Conservation (phyloP, 1,140 invertebrate genomes). For the Physella acuta region DNA sequence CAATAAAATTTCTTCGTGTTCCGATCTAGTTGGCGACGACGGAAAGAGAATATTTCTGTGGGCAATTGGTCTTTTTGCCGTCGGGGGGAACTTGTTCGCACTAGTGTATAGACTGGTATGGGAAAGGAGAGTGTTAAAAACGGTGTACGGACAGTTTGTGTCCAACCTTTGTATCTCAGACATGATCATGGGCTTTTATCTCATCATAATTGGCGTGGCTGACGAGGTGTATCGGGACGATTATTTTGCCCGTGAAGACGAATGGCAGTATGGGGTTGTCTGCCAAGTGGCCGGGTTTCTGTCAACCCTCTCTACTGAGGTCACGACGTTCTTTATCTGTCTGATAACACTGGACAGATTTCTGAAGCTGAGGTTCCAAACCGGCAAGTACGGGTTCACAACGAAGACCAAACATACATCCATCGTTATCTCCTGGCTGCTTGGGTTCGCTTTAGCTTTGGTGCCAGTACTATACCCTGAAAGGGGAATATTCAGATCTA, state of each 20-base stretch:
- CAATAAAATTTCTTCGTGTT: conserved; percentile 39
- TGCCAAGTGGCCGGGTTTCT: no score
- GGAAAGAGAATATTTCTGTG: conserved; percentile 37
- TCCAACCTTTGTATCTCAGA: no score
- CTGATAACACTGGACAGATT: no score
- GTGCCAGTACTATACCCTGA: no score
- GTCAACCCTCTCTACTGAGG: conserved; percentile 49
- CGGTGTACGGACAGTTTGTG: conserved; percentile 34
- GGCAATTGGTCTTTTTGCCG: conserved; percentile 34
- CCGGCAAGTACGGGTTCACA: conserved; percentile 39
- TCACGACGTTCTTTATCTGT: no score
- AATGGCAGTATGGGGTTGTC: conserved; percentile 43
- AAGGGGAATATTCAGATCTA: conserved; percentile 28
- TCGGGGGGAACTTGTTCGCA: conserved; percentile 37
- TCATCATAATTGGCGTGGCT: no score
- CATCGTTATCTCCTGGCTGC: conserved; percentile 20
- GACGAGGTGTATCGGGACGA: no score
- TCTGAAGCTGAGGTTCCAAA: conserved; percentile 28
- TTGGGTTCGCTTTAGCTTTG: no score
- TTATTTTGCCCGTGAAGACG: conserved; percentile 42
- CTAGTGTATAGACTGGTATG: conserved; percentile 30
- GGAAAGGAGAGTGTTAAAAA: conserved; percentile 14
- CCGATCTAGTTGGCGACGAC: conserved; percentile 33
- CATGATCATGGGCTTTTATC: no score
- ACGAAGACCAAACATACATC: conserved; percentile 35